A percentile compares a stretch with the other conserved stretches of the same genome.
phyloP scores from a whole-genome alignment of 2,888 invertebrate species.

The Margaritifera margaritifera region DNA sequence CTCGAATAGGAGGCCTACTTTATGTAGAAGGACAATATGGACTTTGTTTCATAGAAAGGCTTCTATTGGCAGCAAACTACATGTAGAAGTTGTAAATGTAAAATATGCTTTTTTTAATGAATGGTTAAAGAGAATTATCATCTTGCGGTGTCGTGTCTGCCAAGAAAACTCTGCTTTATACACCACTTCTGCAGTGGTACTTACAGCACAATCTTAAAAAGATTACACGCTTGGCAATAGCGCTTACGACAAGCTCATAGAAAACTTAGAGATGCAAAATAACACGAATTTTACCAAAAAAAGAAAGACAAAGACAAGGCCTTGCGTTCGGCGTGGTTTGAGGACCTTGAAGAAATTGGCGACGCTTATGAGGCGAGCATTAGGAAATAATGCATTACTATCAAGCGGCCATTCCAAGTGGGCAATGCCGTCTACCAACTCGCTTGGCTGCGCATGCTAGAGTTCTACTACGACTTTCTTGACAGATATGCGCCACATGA shows the following conservation, averaged over 20 bases:
- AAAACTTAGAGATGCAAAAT: neutral
- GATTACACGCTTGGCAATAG: neutral
- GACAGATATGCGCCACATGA: neutral
- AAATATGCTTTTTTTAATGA: too few species aligned
- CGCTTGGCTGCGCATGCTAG: neutral
- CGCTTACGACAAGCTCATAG: neutral
- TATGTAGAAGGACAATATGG: too few species aligned
- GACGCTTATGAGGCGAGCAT: neutral
- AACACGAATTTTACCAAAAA: neutral
- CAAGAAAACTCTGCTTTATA: too few species aligned
- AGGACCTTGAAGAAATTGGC: neutral
- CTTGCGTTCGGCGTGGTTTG: neutral
- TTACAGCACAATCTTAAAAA: too few species aligned
- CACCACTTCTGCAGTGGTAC: too few species aligned
- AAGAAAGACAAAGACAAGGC: neutral
- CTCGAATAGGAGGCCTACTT: too few species aligned
- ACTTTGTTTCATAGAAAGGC: too few species aligned
- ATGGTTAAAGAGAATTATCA: too few species aligned
- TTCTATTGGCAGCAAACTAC: too few species aligned
- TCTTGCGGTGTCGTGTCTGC: too few species aligned
- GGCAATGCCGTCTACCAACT: constrained; percentile 7
- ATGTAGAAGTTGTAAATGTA: too few species aligned
- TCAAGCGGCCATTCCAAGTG: constrained; percentile 2
- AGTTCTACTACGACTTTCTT: neutral
- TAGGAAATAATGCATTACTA: constrained; percentile 1